A percentile compares a stretch with the other conserved stretches of the same genome.
Evolutionary conservation across 2,113 vertebrate species (phyloP).

Genomic region (Poeciliopsis prolifica): DNA sequence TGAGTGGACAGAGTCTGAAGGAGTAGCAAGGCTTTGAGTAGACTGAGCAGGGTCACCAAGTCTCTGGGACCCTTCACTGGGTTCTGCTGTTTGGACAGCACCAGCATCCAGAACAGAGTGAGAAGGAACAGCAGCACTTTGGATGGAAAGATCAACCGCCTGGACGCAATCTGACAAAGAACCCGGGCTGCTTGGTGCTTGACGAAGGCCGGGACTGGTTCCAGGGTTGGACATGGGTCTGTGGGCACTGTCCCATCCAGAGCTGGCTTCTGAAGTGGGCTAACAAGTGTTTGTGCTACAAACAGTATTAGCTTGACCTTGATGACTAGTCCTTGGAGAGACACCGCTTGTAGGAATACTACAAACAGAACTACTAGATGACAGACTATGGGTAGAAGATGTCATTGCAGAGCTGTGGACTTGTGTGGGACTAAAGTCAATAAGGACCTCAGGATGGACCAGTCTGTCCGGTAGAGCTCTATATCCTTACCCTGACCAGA

Average conservation of each 20-base stretch:
- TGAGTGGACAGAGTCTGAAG: not conserved
- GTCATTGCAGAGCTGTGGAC: conserved; percentile 23
- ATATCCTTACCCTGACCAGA: conserved; percentile 29
- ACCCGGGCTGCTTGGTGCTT: conserved; percentile 9
- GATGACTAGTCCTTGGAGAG: conserved; percentile 53
- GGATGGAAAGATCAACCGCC: not conserved
- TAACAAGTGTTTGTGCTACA: conserved; percentile 21
- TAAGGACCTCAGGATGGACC: conserved; percentile 2
- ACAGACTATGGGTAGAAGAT: conserved; percentile 11
- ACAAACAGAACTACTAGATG: conserved; percentile 15
- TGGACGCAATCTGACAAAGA: conserved; percentile 1
- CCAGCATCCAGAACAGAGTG: not conserved
- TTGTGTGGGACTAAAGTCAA: not conserved
- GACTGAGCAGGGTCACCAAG: conserved; percentile 7
- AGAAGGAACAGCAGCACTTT: not conserved
- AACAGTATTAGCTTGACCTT: conserved; percentile 63
- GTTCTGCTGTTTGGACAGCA: conserved; percentile 1
- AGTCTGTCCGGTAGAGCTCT: not conserved
- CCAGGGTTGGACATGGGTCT: conserved; percentile 14
- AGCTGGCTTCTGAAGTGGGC: conserved; percentile 36
- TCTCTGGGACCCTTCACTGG: not conserved
- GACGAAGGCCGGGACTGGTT: conserved; percentile 10
- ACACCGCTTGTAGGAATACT: not conserved
- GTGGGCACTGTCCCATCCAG: conserved; percentile 13
- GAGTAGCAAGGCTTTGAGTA: conserved; percentile 1